Base-by-base conservation (phyloP, 2,888 invertebrate genomes). In the Achlya flavicornis region DNA sequence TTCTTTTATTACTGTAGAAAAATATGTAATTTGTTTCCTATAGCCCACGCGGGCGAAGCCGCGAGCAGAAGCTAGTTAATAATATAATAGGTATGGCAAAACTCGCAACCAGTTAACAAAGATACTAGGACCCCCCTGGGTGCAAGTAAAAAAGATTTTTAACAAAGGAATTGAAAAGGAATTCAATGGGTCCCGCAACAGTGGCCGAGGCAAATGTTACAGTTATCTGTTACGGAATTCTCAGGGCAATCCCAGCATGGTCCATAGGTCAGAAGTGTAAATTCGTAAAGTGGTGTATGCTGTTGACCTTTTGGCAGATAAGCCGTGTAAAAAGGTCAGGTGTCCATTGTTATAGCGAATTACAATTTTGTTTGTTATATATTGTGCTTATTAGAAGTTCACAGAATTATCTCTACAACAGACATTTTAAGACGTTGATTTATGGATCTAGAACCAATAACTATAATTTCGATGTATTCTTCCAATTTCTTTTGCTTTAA, bases 211-310 rank as follows among this genome's bases (percentile, higher is more conserved):
- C 65, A 75, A 75, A 80, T 84, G 83, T 81, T 83, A 76, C 77
- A 75, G 69, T 76, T 74, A 76, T 72, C 38, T 38, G 74, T 72
- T 81, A 78, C 80, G 84, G 86, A 81, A 81, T 84, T 83, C 81
- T 79, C 75, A 73, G 77, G 76, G 79, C 81, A 78, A 84, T 85
- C 82, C 80, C 81, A 71, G 64, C 67, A 70, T 71, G 78, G 79
- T 75, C 79, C 82, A 83, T 84, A 83, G 88, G 87, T 86, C 85
- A 86, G 80, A 72, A 69, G 83, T 79, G 79, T 81, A 80, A 79
- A 80, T 79, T 76, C 73, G 69, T 67, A 68, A 66, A 72, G 77
- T 80, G 73, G 77, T 80, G 73, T 73, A 69, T 74, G 70, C 70
- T 66, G 67, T 68, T 79, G 77, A 80, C 81, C 83, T 83, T 80